These are phyloP conservation scores for Isotomurus palustris DNA, from an alignment of 2,888 invertebrate species.

Conservation along the genomic window DNA sequence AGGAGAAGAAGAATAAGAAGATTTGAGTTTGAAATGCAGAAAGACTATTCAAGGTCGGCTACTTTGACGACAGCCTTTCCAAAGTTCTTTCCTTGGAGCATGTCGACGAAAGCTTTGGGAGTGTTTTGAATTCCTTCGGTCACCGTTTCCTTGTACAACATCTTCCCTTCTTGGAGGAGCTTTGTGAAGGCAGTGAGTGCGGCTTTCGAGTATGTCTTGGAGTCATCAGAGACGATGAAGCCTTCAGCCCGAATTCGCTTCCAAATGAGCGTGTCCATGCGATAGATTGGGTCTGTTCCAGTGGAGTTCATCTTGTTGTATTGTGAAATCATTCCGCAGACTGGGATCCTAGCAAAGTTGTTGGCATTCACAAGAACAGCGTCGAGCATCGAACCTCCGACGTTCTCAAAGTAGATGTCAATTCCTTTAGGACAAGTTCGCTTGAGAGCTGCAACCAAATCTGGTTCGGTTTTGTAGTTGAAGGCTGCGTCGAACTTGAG, in stretches of 20 bases:
- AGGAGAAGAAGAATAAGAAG: no score
- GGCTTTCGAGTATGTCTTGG: background rate
- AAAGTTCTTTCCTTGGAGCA: conserved; percentile 18
- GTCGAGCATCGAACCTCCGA: conserved; percentile 18
- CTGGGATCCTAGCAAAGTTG: conserved; percentile 10
- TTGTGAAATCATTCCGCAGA: conserved; percentile 23
- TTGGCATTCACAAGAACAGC: conserved; percentile 15
- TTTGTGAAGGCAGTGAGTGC: conserved; percentile 3
- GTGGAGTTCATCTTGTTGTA: conserved; percentile 2
- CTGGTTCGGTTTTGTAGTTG: conserved; percentile 16
- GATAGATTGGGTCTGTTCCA: conserved; percentile 5
- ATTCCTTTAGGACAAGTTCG: conserved; percentile 19
- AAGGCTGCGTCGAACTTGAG: conserved; percentile 17
- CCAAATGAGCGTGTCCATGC: background rate
- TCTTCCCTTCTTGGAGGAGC: conserved; percentile 12
- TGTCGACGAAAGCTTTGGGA: conserved; percentile 14
- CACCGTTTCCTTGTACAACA: conserved; percentile 11
- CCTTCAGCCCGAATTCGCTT: conserved; percentile 11
- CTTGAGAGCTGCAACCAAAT: conserved; percentile 10
- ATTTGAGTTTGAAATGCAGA: no score
- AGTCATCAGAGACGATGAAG: conserved; percentile 12
- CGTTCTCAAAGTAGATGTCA: conserved; percentile 20
- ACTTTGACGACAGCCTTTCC: conserved; percentile 23
- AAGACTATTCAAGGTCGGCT: no score
- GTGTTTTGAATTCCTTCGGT: conserved; percentile 8